Conservation (phyloP, 2,113 vertebrate species). For the Gymnogyps californianus region DNA sequence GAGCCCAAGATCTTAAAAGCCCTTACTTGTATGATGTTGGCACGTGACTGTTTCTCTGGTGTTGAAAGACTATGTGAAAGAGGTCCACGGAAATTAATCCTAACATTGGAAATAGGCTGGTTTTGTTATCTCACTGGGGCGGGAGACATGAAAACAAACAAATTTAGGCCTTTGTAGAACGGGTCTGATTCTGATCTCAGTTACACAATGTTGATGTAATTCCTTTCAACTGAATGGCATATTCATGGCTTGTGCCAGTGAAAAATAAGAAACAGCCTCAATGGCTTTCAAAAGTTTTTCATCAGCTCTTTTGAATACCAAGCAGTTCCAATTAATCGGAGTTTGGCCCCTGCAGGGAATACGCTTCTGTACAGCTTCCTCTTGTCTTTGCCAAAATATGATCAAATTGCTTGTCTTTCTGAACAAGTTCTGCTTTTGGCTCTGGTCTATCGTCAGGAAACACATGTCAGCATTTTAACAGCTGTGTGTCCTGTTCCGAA, state of each 20-base stretch:
- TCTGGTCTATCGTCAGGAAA: constrained; percentile 20
- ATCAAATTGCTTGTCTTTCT: neutral
- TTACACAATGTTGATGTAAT: neutral
- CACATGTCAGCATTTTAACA: neutral
- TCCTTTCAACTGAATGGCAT: neutral
- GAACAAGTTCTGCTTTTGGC: neutral
- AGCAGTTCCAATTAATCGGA: neutral
- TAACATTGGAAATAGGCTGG: neutral
- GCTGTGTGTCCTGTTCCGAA: neutral
- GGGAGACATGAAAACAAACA: neutral
- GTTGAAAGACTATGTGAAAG: neutral
- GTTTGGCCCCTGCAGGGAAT: constrained; percentile 3
- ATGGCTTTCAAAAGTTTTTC: neutral
- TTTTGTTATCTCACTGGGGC: neutral
- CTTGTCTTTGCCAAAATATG: neutral
- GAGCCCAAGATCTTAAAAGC: neutral
- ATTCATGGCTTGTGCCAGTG: neutral
- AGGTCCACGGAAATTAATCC: neutral
- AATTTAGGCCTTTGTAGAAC: neutral
- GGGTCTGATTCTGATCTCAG: neutral
- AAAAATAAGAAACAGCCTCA: neutral
- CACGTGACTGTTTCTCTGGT: neutral
- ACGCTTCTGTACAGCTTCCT: neutral
- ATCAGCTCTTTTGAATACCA: neutral
- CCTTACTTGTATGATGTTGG: neutral